Conservation (phyloP, 2,888 invertebrate genomes). For the Chironomus riparius region DNA sequence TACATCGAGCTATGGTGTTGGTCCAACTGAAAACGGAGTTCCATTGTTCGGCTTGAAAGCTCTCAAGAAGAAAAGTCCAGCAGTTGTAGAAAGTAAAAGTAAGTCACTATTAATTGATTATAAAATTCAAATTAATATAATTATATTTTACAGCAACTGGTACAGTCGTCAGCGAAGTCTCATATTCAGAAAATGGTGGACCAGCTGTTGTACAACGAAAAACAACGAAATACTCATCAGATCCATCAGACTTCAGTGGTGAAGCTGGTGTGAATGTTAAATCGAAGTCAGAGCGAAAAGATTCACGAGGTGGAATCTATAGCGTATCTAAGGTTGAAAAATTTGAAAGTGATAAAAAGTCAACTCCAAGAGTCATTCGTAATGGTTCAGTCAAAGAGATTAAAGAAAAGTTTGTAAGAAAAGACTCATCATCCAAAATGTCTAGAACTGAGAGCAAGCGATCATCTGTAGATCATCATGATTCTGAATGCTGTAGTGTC, state of each 20-base stretch:
- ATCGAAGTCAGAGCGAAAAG: slow-evolving; percentile 10
- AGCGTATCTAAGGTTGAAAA: slow-evolving; percentile 34
- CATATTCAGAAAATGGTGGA: slow-evolving; percentile 58
- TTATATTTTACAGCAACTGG: slow-evolving; percentile 52
- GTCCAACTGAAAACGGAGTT: slow-evolving; percentile 68
- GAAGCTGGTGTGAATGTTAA: slow-evolving; percentile 33
- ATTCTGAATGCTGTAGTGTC: slow-evolving; percentile 33
- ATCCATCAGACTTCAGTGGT: slow-evolving; percentile 42
- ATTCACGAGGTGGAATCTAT: slow-evolving; percentile 39
- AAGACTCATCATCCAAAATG: slow-evolving; percentile 39
- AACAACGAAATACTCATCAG: slow-evolving; percentile 59
- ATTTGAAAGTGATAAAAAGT: slow-evolving; percentile 34
- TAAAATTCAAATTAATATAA: no score
- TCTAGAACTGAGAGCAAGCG: slow-evolving; percentile 29
- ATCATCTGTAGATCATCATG: slow-evolving; percentile 34
- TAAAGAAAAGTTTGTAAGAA: slow-evolving; percentile 70
- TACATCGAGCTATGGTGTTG: slow-evolving; percentile 73
- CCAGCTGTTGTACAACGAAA: slow-evolving; percentile 60
- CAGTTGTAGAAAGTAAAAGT: slow-evolving; percentile 57
- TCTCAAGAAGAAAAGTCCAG: slow-evolving; percentile 49
- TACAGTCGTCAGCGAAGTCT: slow-evolving; percentile 58
- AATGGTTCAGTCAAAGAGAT: slow-evolving; percentile 67
- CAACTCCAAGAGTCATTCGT: slow-evolving; percentile 45
- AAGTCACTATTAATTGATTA: slow-evolving; percentile 29
- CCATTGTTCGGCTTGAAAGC: slow-evolving; percentile 73